Evolutionary conservation across 2,113 vertebrate genomes (phyloP).

Genomic region (Stercorarius parasiticus): DNA sequence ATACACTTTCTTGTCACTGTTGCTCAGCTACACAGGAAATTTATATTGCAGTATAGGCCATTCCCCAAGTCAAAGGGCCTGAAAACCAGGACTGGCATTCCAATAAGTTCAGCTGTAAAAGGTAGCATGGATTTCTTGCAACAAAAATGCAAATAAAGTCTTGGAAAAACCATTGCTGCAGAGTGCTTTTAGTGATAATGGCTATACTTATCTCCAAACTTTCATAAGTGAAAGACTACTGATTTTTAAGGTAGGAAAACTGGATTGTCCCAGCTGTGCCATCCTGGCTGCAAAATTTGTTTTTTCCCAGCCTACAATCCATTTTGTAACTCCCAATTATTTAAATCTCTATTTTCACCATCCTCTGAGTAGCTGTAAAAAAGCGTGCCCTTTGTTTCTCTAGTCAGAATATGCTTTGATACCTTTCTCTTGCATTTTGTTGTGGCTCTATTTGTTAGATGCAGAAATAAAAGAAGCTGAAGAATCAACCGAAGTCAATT

Average conservation of each 20-base stretch:
- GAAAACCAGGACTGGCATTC: neutral
- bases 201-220: neutral
- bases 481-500: slow-evolving; percentile 50
- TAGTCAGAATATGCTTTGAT: neutral
- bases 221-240: neutral
- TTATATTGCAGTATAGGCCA: neutral
- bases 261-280: neutral
- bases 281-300: neutral
- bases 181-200: neutral
- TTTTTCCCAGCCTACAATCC: neutral
- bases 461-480: slow-evolving; percentile 57
- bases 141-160: neutral
- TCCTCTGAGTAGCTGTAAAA: neutral
- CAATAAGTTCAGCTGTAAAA: neutral
- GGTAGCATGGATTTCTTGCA: neutral
- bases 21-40: neutral
- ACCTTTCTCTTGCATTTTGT: slow-evolving; percentile 11
- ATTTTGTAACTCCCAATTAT: neutral
- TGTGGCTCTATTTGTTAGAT: slow-evolving; percentile 49
- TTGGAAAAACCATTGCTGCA: neutral
- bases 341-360: neutral
- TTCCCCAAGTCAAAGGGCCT: neutral
- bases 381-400: neutral
- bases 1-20: neutral
- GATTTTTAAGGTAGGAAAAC: neutral